Conservation (phyloP, 2,113 vertebrate species). For the Merops nubicus region DNA sequence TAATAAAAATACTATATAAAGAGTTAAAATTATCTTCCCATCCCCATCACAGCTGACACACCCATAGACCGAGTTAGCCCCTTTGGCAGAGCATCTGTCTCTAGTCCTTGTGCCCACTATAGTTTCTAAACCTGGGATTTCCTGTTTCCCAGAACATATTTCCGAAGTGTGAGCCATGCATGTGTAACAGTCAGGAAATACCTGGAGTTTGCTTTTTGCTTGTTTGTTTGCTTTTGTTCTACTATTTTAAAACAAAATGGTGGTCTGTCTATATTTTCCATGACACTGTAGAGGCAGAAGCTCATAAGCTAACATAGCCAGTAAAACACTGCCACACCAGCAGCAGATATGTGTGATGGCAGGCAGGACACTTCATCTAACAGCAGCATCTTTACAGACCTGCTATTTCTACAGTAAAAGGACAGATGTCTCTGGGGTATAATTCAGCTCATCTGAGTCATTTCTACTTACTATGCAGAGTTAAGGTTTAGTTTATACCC, state of each 20-base stretch:
- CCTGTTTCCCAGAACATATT: background rate
- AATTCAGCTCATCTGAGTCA: background rate
- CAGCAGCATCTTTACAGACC: background rate
- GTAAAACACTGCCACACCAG: background rate
- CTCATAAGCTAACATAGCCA: background rate
- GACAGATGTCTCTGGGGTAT: background rate
- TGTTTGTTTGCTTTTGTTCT: background rate
- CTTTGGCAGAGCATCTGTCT: background rate
- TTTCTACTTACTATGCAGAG: background rate
- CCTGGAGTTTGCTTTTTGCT: background rate
- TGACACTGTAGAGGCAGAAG: background rate
- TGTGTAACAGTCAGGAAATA: background rate
- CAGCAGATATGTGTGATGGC: accelerated
- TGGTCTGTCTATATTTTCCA: background rate
- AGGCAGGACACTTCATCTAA: background rate
- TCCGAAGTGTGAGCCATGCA: background rate
- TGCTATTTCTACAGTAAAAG: background rate
- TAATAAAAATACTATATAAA: background rate
- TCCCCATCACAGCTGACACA: background rate
- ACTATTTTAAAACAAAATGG: background rate
- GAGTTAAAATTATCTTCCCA: background rate
- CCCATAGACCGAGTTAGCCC: background rate
- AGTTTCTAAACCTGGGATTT: background rate
- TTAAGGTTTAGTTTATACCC: background rate
- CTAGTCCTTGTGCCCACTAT: background rate